Conservation (phyloP, 2,888 invertebrate species). For the Folsomia manolachei region DNA sequence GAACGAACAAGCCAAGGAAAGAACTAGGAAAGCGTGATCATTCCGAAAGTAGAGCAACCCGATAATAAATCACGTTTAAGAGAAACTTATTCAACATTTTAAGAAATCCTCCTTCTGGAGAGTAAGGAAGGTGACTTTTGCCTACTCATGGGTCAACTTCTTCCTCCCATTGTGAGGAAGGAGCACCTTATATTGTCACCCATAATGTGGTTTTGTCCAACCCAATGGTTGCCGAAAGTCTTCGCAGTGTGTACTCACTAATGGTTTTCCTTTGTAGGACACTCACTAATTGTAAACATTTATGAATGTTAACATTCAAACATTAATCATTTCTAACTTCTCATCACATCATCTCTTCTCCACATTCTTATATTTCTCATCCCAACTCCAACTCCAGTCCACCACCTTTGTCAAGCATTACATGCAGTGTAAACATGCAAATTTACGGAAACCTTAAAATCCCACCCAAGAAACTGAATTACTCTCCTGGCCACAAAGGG, state of each 20-base stretch:
- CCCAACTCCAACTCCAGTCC: no score
- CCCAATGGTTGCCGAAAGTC: neutral
- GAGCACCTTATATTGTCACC: neutral
- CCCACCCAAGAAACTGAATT: no score
- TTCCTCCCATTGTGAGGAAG: neutral
- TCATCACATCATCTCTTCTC: neutral
- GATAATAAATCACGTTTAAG: neutral
- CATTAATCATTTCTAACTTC: slow-evolving; percentile 12
- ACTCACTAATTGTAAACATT: slow-evolving; percentile 13
- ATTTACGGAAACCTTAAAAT: no score
- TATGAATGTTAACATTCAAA: slow-evolving; percentile 9
- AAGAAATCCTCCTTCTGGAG: no score
- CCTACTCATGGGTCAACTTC: neutral
- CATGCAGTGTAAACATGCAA: no score
- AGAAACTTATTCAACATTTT: neutral
- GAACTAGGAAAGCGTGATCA: no score
- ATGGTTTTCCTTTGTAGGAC: slow-evolving; percentile 3
- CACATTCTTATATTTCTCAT: no score
- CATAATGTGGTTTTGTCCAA: neutral
- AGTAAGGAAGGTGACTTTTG: neutral
- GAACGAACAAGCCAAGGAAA: neutral
- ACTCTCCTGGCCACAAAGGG: no score
- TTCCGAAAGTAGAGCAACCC: neutral
- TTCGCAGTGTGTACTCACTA: neutral
- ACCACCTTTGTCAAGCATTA: no score